Base-by-base conservation (phyloP, 1,140 invertebrate species). In the Magallana ariakensis region DNA sequence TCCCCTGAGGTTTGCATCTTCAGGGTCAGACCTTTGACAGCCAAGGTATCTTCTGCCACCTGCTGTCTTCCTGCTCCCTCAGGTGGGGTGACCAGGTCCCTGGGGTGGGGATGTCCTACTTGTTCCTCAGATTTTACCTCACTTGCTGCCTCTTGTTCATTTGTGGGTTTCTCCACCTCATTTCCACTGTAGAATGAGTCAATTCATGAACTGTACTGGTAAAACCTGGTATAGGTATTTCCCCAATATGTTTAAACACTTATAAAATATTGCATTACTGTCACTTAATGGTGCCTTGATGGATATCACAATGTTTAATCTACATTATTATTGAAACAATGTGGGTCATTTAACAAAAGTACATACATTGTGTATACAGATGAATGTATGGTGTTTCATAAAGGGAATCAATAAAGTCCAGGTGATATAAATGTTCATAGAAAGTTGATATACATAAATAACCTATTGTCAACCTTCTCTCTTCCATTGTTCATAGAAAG, bases 51-150 rank as follows among this genome's bases (percentile, higher is more conserved):
- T n/a, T 82, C 80, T 55, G 80, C 16, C 13, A 11, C 33, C 46
- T 82, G 46, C 19, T n/a, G n/a, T 82, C 16, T 56, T 53, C 16
- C 55, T 16, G 80, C 46, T 82, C 80, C 80, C 80, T 82, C 80
- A 0, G 80, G 66, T 26, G 66, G 66, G 22, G 22, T 75, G 22
- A 26, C 66, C 9, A 19, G 22, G 22, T 75, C 66, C 8, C 66
- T 75, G 22, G 66, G 66, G 22, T 75, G 66, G 26, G 66, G 66
- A 26, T 75, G 66, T 75, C 66, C 66, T 4, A 26, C 19, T 3
- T 8, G 33, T 26, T 75, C 66, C 66, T 75, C 66, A 26, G 66
- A 75, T 33, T 75, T 33, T 9, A 75, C 22, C 33, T 75, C 66
- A 75, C 22, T 75, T 22, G 16, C 26, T 19, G 66, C 5, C 19